phyloP scores from a whole-genome alignment of 2,888 invertebrate genomes.

The Chloromyia formosa region DNA sequence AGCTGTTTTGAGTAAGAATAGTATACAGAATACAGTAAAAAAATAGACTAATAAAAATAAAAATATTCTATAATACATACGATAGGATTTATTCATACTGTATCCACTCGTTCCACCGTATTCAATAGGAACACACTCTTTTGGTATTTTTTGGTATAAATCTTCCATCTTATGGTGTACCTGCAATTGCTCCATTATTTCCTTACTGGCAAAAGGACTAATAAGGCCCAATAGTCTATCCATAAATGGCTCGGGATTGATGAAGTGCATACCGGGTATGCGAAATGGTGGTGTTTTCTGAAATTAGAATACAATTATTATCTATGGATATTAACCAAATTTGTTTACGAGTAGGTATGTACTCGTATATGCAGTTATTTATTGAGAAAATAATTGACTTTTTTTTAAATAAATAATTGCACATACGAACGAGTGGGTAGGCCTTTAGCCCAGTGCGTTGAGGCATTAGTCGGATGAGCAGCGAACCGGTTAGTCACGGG shows the following conservation, averaged over 20 bases:
- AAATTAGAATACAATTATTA: not conserved
- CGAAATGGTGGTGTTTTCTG: constrained; percentile 76
- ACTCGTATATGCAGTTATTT: no score
- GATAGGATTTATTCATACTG: not conserved
- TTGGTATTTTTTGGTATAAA: constrained; percentile 67
- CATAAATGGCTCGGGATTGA: constrained; percentile 75
- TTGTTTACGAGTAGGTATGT: no score
- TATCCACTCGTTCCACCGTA: constrained; percentile 67
- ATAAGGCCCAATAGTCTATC: constrained; percentile 75
- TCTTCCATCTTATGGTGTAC: constrained; percentile 67
- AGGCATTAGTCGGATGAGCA: no score
- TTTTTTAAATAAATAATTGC: no score
- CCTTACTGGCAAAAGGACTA: constrained; percentile 78
- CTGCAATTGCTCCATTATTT: constrained; percentile 66
- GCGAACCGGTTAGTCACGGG: no score
- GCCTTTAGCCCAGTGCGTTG: no score
- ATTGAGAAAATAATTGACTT: no score
- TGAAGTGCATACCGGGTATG: constrained; percentile 74
- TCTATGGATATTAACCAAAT: no score
- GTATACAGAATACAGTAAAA: not conserved
- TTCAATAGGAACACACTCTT: constrained; percentile 71
- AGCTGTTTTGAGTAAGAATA: not conserved
- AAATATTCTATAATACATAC: not conserved
- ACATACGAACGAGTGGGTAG: no score
- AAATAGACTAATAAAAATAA: not conserved